Base-by-base conservation (phyloP, 2,113 vertebrate species). In the Macquaria australasica region DNA sequence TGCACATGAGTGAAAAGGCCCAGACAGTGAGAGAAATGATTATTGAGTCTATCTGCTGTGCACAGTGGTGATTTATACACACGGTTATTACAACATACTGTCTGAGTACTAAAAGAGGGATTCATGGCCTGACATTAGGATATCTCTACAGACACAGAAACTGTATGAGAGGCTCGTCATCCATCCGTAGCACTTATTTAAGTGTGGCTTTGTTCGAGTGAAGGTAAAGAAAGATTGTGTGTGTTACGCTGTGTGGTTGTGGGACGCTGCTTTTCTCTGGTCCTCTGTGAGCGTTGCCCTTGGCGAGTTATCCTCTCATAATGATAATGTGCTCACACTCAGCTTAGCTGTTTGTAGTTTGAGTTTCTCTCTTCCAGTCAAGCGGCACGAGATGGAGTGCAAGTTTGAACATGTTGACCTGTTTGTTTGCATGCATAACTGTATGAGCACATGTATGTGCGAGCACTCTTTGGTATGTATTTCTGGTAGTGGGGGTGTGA, bases 331-430 rank as follows among this genome's bases (percentile, higher is more conserved):
- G 39, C 82, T 79, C 28, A 31, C 34, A 11, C 59, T 86, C 66
- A 69, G 50, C 50, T 64, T 12, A 59, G 56, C 39, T 72, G 55
- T 72, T 83, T 75, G 66, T 45, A 51, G 70, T 67, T 84, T 87
- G n/a, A 12, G 34, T 78, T 82, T 73, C 69, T 25, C 48, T 88
- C 45, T 83, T 64, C 51, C 58, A 83, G 48, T 92, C 76, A 89
- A 83, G 86, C n/a, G 21, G 55, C 74, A 69, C 18, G 25, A 73
- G 78, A 41, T n/a, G 21, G 20, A 14, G 66, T 53, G 48, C 89
- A 88, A 79, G 91, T 92, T 80, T 63, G 43, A 85, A 79, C 90
- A 56, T 43, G 88, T 66, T 45, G 14, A 50, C 45, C n/a, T 60
- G 81, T 74, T 64, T 78, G 56, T 68, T 60, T 84, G 48, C 28